Base-by-base conservation (phyloP, 2,113 vertebrate genomes). In the Heterochromis multidens region DNA sequence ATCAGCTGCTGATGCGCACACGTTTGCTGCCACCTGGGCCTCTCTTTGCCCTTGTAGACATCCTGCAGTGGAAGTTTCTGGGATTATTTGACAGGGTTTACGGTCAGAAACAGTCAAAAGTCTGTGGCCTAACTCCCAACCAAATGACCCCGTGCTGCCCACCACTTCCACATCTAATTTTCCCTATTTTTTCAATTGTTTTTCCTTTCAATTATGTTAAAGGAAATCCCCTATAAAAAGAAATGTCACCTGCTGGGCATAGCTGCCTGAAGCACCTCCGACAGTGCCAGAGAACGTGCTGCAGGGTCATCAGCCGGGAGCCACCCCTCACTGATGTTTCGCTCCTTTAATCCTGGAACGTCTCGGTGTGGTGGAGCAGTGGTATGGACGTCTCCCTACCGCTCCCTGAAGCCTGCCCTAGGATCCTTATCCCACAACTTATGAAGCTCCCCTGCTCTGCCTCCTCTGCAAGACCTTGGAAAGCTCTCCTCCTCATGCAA, bases 11-110 rank as follows among this genome's bases (percentile, higher is more conserved):
- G 61, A 37, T 19, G 61, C 37, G 31, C 6, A 63, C 11, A 12
- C n/a, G 33, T 2, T 31, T 6, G 1, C 33, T 25, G 63, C 12
- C 0, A 70, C 37, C 37, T 46, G 37, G 23, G 37, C 37, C 8
- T 2, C 65, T 70, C 4, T 43, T 25, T n/a, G 16, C n/a, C 35
- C 37, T 40, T 3, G 7, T 43, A 43, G n/a, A 43, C 0, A 3
- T 43, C 14, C 63, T 43, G 23, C n/a, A 5, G n/a, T 67, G 12
- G 21, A 40, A 10, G 3, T 1, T 43, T 2, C 40, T 0, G 1
- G 0, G 35, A 23, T 65, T 65, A 40, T 40, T 65, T 10, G 0
- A 2, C 11, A 4, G 33, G 33, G 9, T 33, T 33, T 33, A 62
- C 29, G 21, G 29, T n/a, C 19, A 62, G 21, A 35, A 63, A 14